These are phyloP conservation scores for Leptocoma aspasia DNA, from an alignment of 2,113 vertebrate genomes.

Conservation along the genomic window DNA sequence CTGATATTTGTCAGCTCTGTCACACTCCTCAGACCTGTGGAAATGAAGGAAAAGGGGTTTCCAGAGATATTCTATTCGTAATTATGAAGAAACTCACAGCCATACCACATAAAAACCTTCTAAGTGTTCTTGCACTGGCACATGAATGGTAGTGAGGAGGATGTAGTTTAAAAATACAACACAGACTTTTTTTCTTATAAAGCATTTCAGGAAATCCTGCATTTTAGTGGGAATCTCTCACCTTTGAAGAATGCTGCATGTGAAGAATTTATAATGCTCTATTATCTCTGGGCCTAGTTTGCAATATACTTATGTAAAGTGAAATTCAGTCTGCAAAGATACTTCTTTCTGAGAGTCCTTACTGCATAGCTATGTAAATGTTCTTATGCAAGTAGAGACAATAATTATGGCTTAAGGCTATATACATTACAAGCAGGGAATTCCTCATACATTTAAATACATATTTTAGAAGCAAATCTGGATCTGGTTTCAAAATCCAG, in stretches of 20 bases:
- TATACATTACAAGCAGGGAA: not conserved
- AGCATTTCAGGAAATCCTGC: not conserved
- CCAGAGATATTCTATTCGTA: not conserved
- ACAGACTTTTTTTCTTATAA: not conserved
- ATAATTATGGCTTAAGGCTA: not conserved
- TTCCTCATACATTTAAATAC: conserved; percentile 1
- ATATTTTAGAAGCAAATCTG: not conserved
- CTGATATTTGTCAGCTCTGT: not conserved
- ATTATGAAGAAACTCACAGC: not conserved
- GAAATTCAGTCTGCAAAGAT: not conserved
- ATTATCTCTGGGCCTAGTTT: not conserved
- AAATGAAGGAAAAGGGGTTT: not conserved
- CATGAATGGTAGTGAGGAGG: not conserved
- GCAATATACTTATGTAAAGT: not conserved
- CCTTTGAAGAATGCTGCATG: not conserved
- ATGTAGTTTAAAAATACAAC: not conserved
- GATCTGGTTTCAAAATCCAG: not conserved
- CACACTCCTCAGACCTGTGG: not conserved
- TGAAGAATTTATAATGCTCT: not conserved
- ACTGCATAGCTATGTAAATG: not conserved
- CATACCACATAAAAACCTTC: not conserved
- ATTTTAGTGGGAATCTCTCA: not conserved
- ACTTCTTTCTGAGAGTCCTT: not conserved
- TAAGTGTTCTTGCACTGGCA: not conserved
- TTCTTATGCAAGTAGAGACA: not conserved